Percentiles rank a stretch among this genome's conserved stretches.
phyloP scores from a whole-genome alignment of 35 echinoderm and acorn worm genomes.

The Strongylocentrotus purpuratus region DNA sequence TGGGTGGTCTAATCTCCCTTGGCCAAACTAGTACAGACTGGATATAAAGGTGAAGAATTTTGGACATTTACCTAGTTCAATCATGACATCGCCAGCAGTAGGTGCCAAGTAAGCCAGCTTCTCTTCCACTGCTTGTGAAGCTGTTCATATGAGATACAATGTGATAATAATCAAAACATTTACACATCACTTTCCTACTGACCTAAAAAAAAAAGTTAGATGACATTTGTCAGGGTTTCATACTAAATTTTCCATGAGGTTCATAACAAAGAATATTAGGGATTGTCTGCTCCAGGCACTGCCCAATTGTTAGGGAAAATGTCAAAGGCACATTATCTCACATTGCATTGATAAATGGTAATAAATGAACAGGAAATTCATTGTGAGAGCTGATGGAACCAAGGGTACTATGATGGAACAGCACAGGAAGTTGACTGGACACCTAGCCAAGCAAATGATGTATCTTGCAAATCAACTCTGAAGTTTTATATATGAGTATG shows the following conservation, averaged over 20 bases:
- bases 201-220: no score
- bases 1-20: no score
- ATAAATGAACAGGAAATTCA: neutral
- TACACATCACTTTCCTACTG: neutral
- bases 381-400: neutral
- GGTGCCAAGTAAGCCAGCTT: constrained; percentile 75
- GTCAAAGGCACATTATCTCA: neutral
- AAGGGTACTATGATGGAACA: neutral
- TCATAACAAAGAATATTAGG: no score
- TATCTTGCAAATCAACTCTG: neutral
- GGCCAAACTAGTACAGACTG: no score
- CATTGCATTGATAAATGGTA: neutral
- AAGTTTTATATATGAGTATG: neutral
- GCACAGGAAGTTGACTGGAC: neutral
- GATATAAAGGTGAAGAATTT: neutral
- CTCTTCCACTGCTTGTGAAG: constrained; percentile 58
- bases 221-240: no score
- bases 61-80: constrained; percentile 53
- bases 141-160: neutral
- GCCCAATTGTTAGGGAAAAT: no score
- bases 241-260: no score
- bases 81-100: constrained; percentile 68
- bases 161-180: neutral
- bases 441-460: neutral
- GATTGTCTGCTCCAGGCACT: no score